Evolutionary conservation across 2,888 invertebrate species (phyloP).

Genomic region (Coremacera marginata): DNA sequence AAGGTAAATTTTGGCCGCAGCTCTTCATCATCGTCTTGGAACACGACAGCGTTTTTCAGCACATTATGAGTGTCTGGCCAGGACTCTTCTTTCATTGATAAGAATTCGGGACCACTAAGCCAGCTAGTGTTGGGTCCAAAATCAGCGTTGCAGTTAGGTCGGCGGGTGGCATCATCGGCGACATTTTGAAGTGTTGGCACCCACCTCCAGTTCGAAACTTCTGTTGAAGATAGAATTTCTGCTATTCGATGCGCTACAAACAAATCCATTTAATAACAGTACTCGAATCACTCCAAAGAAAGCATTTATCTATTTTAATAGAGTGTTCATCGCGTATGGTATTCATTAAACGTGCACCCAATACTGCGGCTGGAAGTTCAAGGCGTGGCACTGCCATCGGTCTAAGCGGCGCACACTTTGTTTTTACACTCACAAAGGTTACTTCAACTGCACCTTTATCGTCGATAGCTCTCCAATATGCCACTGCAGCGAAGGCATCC

Average conservation of each 20-base stretch:
- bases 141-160: not conserved
- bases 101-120: not conserved
- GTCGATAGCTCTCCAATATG: slow-evolving; percentile 28
- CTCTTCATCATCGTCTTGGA: not conserved
- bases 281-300: slow-evolving; percentile 36
- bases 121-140: not conserved
- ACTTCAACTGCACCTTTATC: slow-evolving; percentile 1
- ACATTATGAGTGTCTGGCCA: not conserved
- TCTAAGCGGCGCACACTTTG: slow-evolving; percentile 32
- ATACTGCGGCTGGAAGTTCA: slow-evolving; percentile 26
- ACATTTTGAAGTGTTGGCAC: slow-evolving; percentile 32
- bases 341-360: slow-evolving; percentile 26
- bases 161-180: slow-evolving; percentile 8
- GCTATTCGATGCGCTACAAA: slow-evolving; percentile 29
- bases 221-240: slow-evolving; percentile 26
- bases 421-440: slow-evolving; percentile 17
- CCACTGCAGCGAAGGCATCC: slow-evolving; percentile 11
- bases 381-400: slow-evolving; percentile 31
- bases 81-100: not conserved
- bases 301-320: not conserved
- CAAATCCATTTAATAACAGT: slow-evolving; percentile 28
- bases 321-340: slow-evolving; percentile 3
- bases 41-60: not conserved
- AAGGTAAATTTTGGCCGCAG: not conserved
- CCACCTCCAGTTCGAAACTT: slow-evolving; percentile 29